Conservation (phyloP, 2,797 vertebrate species). For the Tadarida brasiliensis region DNA sequence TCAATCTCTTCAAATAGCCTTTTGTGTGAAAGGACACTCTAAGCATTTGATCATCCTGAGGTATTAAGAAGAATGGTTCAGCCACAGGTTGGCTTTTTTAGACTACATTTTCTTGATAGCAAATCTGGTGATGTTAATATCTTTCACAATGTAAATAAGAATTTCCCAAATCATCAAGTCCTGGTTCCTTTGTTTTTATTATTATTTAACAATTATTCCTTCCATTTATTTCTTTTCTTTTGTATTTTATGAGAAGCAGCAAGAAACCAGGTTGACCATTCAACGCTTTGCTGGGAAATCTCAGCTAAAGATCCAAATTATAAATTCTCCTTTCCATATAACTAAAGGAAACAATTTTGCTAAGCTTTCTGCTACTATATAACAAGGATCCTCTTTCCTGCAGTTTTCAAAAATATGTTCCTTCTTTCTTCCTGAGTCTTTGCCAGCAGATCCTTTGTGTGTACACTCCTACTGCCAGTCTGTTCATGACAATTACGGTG, state of each 20-base stretch:
- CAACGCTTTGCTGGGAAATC: neutral
- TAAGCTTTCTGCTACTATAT: neutral
- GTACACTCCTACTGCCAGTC: neutral
- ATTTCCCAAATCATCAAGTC: neutral
- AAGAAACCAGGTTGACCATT: neutral
- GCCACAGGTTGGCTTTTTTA: neutral
- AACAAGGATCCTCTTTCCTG: neutral
- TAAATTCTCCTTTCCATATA: neutral
- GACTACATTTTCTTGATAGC: neutral
- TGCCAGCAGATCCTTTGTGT: neutral
- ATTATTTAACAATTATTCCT: neutral
- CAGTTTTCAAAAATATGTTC: neutral
- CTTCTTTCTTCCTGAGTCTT: neutral
- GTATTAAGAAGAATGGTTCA: neutral
- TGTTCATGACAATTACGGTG: neutral
- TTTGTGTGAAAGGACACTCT: neutral
- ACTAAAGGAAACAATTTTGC: neutral
- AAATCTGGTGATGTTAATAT: slow-evolving; percentile 18
- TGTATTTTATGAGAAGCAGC: neutral
- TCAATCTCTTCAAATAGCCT: neutral
- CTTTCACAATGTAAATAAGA: neutral
- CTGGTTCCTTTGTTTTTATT: neutral
- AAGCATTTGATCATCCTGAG: neutral
- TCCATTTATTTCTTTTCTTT: neutral
- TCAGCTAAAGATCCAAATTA: neutral